Percentiles rank a stretch among this genome's conserved stretches.
Conservation (phyloP, 1,140 invertebrate genomes). For the Macrotrachela quadricornifera region DNA sequence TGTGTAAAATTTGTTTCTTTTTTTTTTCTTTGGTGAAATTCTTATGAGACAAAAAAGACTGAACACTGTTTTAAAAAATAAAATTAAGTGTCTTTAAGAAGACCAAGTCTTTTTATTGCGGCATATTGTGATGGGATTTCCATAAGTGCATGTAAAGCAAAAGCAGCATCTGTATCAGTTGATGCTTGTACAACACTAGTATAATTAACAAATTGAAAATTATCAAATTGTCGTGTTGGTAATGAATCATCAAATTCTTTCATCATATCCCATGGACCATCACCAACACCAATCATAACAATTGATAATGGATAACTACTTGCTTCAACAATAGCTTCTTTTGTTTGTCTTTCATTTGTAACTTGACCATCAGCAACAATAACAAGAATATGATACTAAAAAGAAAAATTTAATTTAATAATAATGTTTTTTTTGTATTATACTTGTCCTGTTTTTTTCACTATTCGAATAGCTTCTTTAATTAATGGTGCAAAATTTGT, state of each 20-base stretch:
- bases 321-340: conserved; percentile 34
- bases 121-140: conserved; percentile 36
- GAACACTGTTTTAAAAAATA: no score
- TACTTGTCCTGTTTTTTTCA: conserved; percentile 19
- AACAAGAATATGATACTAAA: conserved; percentile 24
- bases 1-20: no score
- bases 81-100: no score
- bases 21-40: no score
- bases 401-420: no score
- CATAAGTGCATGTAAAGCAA: conserved; percentile 33
- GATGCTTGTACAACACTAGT: conserved; percentile 26
- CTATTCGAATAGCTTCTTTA: conserved; percentile 31
- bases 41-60: no score
- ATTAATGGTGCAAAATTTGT: conserved; percentile 36
- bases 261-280: conserved; percentile 37
- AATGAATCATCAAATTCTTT: conserved; percentile 34
- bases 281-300: conserved; percentile 36
- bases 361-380: conserved; percentile 36
- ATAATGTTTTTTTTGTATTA: no score
- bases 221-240: conserved; percentile 34
- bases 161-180: conserved; percentile 29
- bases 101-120: conserved; percentile 26
- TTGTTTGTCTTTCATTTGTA: conserved; percentile 17
- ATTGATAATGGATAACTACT: conserved; percentile 35
- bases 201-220: conserved; percentile 37